Evolutionary conservation across 2,888 invertebrate species (phyloP), one percentile per base, ranked within the genome.

Genomic region (Meteorus cinctellus): DNA sequence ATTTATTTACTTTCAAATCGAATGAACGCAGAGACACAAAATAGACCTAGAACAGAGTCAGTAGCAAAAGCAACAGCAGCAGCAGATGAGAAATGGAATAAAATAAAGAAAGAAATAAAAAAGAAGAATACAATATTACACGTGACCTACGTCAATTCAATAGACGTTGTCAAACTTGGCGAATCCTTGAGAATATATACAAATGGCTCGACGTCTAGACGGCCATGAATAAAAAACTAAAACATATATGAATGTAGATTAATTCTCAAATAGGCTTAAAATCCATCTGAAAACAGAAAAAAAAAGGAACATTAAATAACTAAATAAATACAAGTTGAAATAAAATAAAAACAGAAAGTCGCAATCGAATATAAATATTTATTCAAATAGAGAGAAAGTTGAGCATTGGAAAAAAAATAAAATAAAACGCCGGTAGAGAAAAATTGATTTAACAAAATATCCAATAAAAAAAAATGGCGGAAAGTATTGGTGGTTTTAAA

Each of bases 131-230:
- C 24, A 65, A 41, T 19, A 60, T 55, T 24, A 27, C 36, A 62
- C 60, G 65, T 59, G 68, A 85, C 84, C 84, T 84, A 83, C 80
- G 81, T 80, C 82, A 84, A 85, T 81, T 81, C 82, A 55, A 55
- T 55, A 81, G 82, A 83, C 82, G 80, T 81, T 82, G 80, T 81
- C 83, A 82, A 84, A 84, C 82, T 82, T 81, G 81, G 80, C 78
- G 74, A 76, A 80, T 82, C 84, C 84, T 84, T 83, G 84, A 80
- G 81, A 80, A 78, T 78, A 73, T 62, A 70, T 55, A 55, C 55
- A 10, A 55, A 55, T 55, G 55, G 55, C 55, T n/a, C 31, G 74
- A 74, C 60, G 45, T 62, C 45, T 24, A 67, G 41, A 41, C 4
- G 71, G 12, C 63, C 29, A 59, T 45, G 65, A 45, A 63, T 71